Evolutionary conservation across 1,140 invertebrate species (phyloP).

Genomic region (Sycobia sp.): DNA sequence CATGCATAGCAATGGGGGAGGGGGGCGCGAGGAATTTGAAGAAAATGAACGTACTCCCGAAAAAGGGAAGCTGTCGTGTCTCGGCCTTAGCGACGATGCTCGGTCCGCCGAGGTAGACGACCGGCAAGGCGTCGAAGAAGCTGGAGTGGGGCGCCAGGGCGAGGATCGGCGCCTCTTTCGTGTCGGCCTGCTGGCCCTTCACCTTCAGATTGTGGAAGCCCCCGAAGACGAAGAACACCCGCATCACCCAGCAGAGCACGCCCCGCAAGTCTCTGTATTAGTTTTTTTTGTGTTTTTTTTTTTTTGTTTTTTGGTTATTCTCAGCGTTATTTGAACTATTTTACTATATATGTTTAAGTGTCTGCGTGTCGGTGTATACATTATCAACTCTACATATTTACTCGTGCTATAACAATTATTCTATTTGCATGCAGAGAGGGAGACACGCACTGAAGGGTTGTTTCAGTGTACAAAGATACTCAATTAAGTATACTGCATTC

Average conservation of each 20-base stretch:
- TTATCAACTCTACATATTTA: too few relatives aligned
- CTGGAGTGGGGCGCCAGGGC: conserved; percentile 90
- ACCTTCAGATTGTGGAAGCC: conserved; percentile 80
- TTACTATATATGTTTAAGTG: too few relatives aligned
- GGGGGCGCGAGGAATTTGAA: conserved; percentile 8
- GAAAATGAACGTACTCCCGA: conserved; percentile 79
- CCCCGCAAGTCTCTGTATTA: conserved; percentile 63
- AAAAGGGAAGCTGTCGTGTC: conserved; percentile 77
- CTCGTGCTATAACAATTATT: background rate
- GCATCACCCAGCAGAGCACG: conserved; percentile 71
- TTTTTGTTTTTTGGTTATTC: background rate
- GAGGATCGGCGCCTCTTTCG: conserved; percentile 81
- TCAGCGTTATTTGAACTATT: too few relatives aligned
- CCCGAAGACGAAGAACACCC: conserved; percentile 76
- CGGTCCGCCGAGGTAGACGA: conserved; percentile 79
- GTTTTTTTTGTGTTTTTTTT: conserved; percentile 30
- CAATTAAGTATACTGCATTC: too few relatives aligned
- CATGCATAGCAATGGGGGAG: too few relatives aligned
- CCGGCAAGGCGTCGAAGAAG: conserved; percentile 86
- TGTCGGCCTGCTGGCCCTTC: conserved; percentile 69
- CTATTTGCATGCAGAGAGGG: background rate
- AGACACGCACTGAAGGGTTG: too few relatives aligned
- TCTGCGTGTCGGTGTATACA: too few relatives aligned
- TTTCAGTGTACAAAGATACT: too few relatives aligned
- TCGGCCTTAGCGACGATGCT: conserved; percentile 88